Evolutionary conservation across 2,113 vertebrate genomes (phyloP), one percentile per base, ranked within the genome.

Genomic region (Oreochromis niloticus): DNA sequence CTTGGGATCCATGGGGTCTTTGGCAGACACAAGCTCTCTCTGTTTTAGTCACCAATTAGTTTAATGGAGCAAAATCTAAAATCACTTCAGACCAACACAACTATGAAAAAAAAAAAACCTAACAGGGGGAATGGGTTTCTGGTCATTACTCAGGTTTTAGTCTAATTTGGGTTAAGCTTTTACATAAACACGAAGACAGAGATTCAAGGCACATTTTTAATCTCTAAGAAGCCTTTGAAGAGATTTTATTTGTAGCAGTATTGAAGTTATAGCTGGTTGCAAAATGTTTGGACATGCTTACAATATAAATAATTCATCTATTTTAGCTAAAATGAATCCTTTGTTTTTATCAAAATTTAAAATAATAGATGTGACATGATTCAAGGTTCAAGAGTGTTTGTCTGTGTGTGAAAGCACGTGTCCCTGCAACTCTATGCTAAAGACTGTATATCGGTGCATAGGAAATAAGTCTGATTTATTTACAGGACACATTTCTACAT

Each of bases 61-160:
- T 92, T 91, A 94, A 95, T 91, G 87, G 91, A 92, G 91, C 85
- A 86, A 94, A 91, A 91, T 93, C 80, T 87, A 87, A 93, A 93
- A 91, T 89, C 84, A 91, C 87, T 89, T 90, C 83, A 92, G 80
- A 90, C 73, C 34, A 88, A 85, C 43, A 46, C 41, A 46, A 83
- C 79, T 82, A 73, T 81, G 63, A 11, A 17, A 17, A 61, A 32
- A 39, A 87, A 46, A 10, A n/a, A n/a, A 19, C 1, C 54, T 78
- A 82, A 86, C 63, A 85, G 39, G 48, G 73, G 36, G 54, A 81
- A 80, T 10, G 19, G 78, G 41, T 85, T 88, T 90, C 34, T 86
- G 36, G 79, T 66, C 68, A 84, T 87, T 83, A 78, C 36, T 55
- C 19, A 32, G 52, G 50, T 88, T 50, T 86, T 43, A 54, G 71